phyloP scores from a whole-genome alignment of 2,113 vertebrate species.

The rat (Rattus norvegicus) region GRCr8 NC_086023.1:163942001-163942500 shows the following conservation, averaged over 20 bases:
- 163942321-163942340: background rate
- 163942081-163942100: background rate
- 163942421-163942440: background rate
- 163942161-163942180: background rate
- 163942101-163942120: background rate
- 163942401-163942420: background rate
- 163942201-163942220: background rate
- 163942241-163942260: background rate
- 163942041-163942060: background rate
- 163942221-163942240: background rate
- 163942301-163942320: background rate
- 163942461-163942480: background rate
- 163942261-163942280: background rate
- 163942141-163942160: background rate
- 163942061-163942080: background rate
- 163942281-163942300: background rate
- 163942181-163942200: background rate
- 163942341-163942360: background rate
- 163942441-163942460: too few relatives aligned
- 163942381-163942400: background rate
- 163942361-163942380: background rate
- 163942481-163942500: accelerated
- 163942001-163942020: background rate
- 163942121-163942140: too few relatives aligned
- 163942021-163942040: background rate